Evolutionary conservation across 2,888 invertebrate species (phyloP).

Genomic region (Stictocephala bisonia): DNA sequence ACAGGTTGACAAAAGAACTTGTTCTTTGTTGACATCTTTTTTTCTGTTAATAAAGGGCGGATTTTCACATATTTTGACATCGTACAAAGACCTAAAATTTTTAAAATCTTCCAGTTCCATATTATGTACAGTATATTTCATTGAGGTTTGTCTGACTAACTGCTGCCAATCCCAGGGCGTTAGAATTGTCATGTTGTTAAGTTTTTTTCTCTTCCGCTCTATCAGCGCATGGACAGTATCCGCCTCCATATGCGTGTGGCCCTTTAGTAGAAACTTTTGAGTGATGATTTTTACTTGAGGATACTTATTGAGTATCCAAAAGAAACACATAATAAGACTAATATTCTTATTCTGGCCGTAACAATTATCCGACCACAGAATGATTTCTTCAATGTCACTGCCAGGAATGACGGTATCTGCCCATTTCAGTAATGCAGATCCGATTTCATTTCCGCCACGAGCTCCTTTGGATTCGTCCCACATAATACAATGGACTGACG

Average conservation of each 20-base stretch:
- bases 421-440: no score
- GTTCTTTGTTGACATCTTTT: slow-evolving; percentile 19
- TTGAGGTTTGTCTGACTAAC: slow-evolving; percentile 31
- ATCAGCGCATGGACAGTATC: slow-evolving; percentile 30
- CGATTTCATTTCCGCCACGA: no score
- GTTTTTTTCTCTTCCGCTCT: slow-evolving; percentile 25
- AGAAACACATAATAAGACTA: slow-evolving; percentile 1
- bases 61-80: slow-evolving; percentile 51
- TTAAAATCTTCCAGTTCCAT: slow-evolving; percentile 17
- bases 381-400: slow-evolving; percentile 29
- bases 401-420: slow-evolving; percentile 30
- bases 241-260: slow-evolving; percentile 30
- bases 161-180: no score
- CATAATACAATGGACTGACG: no score
- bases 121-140: slow-evolving; percentile 34
- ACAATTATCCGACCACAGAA: slow-evolving; percentile 8
- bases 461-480: no score
- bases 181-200: slow-evolving; percentile 13
- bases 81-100: no score
- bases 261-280: not conserved
- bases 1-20: not conserved
- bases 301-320: slow-evolving; percentile 30
- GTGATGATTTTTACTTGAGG: slow-evolving; percentile 15
- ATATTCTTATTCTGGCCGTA: slow-evolving; percentile 9
- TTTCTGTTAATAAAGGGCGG: not conserved